Percentiles rank a stretch among this genome's conserved stretches.
Conservation (phyloP, 2,888 invertebrate species). For the Agrochola circellaris region DNA sequence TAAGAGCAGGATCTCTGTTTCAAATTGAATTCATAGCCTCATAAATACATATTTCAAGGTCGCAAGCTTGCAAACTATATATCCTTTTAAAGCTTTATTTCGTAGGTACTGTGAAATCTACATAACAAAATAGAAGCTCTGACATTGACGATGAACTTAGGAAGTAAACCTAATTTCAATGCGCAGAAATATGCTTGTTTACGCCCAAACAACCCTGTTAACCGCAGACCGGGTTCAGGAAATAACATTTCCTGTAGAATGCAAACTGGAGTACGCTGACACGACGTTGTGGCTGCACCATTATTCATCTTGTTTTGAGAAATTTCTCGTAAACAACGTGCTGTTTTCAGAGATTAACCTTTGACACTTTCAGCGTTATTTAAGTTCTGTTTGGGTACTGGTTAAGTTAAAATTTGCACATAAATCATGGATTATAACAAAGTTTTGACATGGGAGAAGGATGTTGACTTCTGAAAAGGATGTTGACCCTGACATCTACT, state of each 20-base stretch:
- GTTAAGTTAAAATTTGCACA: neutral
- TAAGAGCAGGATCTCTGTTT: neutral
- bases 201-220: constrained; percentile 19
- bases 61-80: neutral
- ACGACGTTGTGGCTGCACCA: constrained; percentile 9
- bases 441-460: constrained; percentile 24
- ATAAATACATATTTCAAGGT: neutral
- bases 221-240: constrained; percentile 35
- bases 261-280: constrained; percentile 32
- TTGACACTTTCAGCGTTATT: constrained; percentile 7
- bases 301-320: constrained; percentile 50
- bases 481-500: too few species aligned
- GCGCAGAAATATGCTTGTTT: constrained; percentile 28
- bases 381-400: constrained; percentile 16
- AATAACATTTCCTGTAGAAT: constrained; percentile 58
- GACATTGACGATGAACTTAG: neutral
- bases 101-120: neutral
- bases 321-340: constrained; percentile 29
- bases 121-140: neutral
- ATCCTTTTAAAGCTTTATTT: neutral
- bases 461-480: constrained; percentile 12
- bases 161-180: constrained; percentile 21
- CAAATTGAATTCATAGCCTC: neutral
- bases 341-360: constrained; percentile 22
- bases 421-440: constrained; percentile 8